Conservation (phyloP, 2,888 invertebrate species). For the Noctua pronuba region DNA sequence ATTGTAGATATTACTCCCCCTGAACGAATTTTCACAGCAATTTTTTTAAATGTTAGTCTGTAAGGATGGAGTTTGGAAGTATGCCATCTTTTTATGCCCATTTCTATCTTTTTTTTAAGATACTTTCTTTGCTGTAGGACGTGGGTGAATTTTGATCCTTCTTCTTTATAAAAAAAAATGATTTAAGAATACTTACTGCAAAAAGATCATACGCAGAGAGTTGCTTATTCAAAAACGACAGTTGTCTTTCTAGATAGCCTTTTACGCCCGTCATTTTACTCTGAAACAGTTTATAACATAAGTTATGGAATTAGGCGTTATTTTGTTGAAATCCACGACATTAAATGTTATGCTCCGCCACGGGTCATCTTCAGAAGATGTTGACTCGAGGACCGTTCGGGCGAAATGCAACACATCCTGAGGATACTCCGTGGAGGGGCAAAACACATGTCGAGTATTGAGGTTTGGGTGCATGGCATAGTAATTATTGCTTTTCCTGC, state of each 20-base stretch:
- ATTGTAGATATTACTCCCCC: too few relatives aligned
- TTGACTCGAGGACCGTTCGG: background rate
- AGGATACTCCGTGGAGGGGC: background rate
- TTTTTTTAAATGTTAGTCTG: too few relatives aligned
- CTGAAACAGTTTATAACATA: constrained; percentile 70
- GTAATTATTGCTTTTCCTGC: background rate
- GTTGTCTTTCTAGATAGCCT: constrained; percentile 79
- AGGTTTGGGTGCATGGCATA: background rate
- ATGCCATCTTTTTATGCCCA: too few relatives aligned
- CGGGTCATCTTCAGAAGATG: background rate
- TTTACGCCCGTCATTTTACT: constrained; percentile 81
- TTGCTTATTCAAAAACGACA: constrained; percentile 73
- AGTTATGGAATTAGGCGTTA: background rate
- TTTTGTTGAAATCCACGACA: background rate
- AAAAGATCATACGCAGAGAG: constrained; percentile 63
- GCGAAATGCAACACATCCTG: background rate
- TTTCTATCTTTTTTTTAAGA: too few relatives aligned
- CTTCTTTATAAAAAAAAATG: background rate
- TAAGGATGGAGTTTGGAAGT: too few relatives aligned
- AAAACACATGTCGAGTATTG: too few relatives aligned
- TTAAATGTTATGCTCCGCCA: background rate
- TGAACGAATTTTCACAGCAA: too few relatives aligned
- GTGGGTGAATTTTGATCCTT: too few relatives aligned
- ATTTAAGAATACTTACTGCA: constrained; percentile 65
- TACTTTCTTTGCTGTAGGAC: too few relatives aligned